Evolutionary conservation across 2,113 vertebrate species (phyloP), one percentile per base, ranked within the genome.

Genomic region (Epinephelus cyanopodus): DNA sequence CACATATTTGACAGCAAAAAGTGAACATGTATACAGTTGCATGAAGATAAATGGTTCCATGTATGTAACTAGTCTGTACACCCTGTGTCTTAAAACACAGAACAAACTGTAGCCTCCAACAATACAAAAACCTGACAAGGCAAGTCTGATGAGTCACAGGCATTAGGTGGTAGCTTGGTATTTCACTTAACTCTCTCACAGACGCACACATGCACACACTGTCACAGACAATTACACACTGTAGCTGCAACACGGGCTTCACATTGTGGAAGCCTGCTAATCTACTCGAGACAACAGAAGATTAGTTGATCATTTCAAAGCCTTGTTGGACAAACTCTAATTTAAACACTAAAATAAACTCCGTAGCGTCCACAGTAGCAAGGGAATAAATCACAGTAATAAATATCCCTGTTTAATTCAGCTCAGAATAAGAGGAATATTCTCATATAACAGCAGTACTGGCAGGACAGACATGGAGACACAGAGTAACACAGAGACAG

Each of bases 61-160:
- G n/a, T 3, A 33, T 77, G 42, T 25, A 58, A 78, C 45, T 54
- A 61, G 50, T 69, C 21, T 57, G 33, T 19, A 29, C 17, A 48
- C 4, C 18, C 6, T 3, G 18, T 37, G 11, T 69, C 77, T 63
- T 13, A 77, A 70, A 69, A 74, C 12, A 50, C 33, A 53, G 13
- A 53, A 72, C 79, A 90, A 29, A 57, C 21, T 52, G 54, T 19
- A 53, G 83, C 85, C 62, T 68, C 52, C 18, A 89, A 82, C 75
- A 2, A 71, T 48, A 58, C 76, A 56, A 56, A 81, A 89, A 73
- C 87, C 50, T 84, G 90, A 93, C 76, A n/a, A 29, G 89, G 82
- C 92, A 92, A 71, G 92, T 72, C 77, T 1, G 52, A 62, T 79
- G 77, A 89, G 61, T 89, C 88, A 91, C 17, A 62, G 66, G 78